phyloP scores from a whole-genome alignment of 1,140 invertebrate genomes.

The Drosophila tropicalis region DNA sequence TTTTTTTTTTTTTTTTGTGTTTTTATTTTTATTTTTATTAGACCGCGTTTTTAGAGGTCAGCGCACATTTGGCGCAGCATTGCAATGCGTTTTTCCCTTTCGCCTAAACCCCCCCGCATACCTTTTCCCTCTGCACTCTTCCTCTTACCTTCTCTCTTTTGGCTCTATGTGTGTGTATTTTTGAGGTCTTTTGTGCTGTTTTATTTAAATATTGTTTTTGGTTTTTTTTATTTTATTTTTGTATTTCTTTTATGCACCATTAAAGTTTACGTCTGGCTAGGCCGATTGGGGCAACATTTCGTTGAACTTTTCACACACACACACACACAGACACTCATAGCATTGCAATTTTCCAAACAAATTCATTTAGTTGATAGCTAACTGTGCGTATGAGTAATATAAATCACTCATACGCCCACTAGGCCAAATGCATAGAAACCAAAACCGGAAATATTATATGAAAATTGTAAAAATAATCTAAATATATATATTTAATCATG shows the following conservation, averaged over 20 bases:
- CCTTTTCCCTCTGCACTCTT: too few relatives aligned
- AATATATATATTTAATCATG: too few relatives aligned
- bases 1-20: constrained; percentile 28
- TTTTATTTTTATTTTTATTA: constrained; percentile 62
- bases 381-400: constrained; percentile 53
- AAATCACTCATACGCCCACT: constrained; percentile 53
- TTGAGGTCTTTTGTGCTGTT: constrained; percentile 39
- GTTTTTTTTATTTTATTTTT: constrained; percentile 22
- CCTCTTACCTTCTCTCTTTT: not conserved
- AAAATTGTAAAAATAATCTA: not conserved
- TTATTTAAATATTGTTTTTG: constrained; percentile 34
- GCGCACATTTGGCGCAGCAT: constrained; percentile 74
- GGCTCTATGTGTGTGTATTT: not conserved
- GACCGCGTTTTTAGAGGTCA: constrained; percentile 78
- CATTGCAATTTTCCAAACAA: not conserved
- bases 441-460: constrained; percentile 31
- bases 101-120: too few relatives aligned
- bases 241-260: constrained; percentile 48
- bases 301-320: not conserved
- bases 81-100: constrained; percentile 52
- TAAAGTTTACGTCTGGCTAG: constrained; percentile 48
- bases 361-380: constrained; percentile 16
- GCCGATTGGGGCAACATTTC: constrained; percentile 21
- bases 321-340: too few relatives aligned
- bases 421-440: not conserved